phyloP scores from a whole-genome alignment of 2,888 invertebrate species.

The Papilio protenor region DNA sequence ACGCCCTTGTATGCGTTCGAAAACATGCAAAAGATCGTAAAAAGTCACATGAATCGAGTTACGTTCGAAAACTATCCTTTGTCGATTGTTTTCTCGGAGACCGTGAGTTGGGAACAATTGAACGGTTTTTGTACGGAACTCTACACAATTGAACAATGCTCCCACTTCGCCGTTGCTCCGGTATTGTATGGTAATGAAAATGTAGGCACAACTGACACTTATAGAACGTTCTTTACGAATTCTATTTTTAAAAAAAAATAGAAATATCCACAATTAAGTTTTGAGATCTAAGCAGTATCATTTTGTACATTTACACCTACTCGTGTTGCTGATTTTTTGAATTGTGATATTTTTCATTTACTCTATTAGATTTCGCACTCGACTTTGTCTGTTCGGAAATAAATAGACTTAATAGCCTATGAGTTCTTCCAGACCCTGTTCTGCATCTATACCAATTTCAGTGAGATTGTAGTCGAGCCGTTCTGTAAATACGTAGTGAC shows the following conservation, averaged over 20 bases:
- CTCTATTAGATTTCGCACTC: too few species aligned
- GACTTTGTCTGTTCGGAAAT: too few species aligned
- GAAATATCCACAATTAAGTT: background rate
- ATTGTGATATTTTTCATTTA: too few species aligned
- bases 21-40: background rate
- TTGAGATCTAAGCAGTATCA: background rate
- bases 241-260: slow-evolving; percentile 2
- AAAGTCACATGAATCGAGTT: slow-evolving; percentile 7
- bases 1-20: background rate
- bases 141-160: slow-evolving; percentile 37
- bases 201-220: slow-evolving; percentile 21
- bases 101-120: slow-evolving; percentile 3
- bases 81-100: slow-evolving; percentile 32
- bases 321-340: too few species aligned
- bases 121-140: slow-evolving; percentile 21
- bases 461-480: too few species aligned
- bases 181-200: slow-evolving; percentile 42
- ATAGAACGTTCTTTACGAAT: background rate
- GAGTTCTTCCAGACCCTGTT: too few species aligned
- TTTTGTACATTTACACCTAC: background rate
- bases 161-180: slow-evolving; percentile 7
- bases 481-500: too few species aligned
- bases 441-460: too few species aligned
- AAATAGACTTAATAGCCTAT: too few species aligned
- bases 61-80: slow-evolving; percentile 35